phyloP scores from a whole-genome alignment of 2,888 invertebrate species.

The Nephrotoma appendiculata region DNA sequence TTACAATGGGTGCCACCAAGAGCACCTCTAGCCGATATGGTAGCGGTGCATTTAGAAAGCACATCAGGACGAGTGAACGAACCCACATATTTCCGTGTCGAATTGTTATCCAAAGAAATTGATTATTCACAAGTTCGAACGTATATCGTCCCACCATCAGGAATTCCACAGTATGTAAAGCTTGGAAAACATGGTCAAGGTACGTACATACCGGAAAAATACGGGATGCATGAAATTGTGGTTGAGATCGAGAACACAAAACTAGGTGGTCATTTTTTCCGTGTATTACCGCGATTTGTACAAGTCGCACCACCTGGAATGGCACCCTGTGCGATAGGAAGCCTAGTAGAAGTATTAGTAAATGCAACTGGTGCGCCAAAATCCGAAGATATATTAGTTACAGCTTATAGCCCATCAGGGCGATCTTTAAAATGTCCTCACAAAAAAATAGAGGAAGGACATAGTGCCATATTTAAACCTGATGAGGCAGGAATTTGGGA shows the following conservation, averaged over 20 bases:
- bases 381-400: slow-evolving; percentile 76
- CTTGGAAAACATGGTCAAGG: slow-evolving; percentile 63
- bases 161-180: slow-evolving; percentile 45
- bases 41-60: slow-evolving; percentile 64
- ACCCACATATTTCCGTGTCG: slow-evolving; percentile 64
- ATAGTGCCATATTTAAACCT: slow-evolving; percentile 92
- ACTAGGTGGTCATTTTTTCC: slow-evolving; percentile 56
- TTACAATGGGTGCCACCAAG: slow-evolving; percentile 80
- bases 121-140: slow-evolving; percentile 58
- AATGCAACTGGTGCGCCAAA: slow-evolving; percentile 69
- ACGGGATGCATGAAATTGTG: slow-evolving; percentile 80
- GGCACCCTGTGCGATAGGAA: slow-evolving; percentile 90
- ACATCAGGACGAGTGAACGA: slow-evolving; percentile 78
- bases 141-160: slow-evolving; percentile 64
- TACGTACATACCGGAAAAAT: slow-evolving; percentile 72
- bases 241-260: slow-evolving; percentile 48
- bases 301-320: slow-evolving; percentile 84
- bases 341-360: slow-evolving; percentile 86
- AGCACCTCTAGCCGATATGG: slow-evolving; percentile 68
- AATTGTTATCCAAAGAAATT: slow-evolving; percentile 52
- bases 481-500: slow-evolving; percentile 96
- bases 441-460: slow-evolving; percentile 75
- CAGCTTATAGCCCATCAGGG: slow-evolving; percentile 83
- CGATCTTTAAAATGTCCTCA: slow-evolving; percentile 67
- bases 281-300: slow-evolving; percentile 73